These are phyloP conservation scores for Molanna angustata DNA, from an alignment of 2,888 invertebrate genomes.

Conservation along the genomic window DNA sequence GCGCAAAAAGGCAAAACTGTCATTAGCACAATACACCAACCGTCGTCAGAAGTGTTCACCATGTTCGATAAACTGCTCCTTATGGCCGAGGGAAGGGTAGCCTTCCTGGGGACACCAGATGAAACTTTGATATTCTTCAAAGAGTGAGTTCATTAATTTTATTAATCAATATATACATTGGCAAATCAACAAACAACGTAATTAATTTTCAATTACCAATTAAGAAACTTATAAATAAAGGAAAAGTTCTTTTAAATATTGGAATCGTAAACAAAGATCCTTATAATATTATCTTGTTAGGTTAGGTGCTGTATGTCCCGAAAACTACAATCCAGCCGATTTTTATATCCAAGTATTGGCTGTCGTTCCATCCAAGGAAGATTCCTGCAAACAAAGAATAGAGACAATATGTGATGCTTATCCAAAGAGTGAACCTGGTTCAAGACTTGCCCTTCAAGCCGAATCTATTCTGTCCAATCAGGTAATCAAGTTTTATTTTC, in stretches of 20 bases:
- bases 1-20: slow-evolving; percentile 85
- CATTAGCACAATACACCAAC: slow-evolving; percentile 92
- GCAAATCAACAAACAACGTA: too few species aligned
- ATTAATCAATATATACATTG: background rate
- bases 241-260: too few species aligned
- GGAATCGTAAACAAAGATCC: too few species aligned
- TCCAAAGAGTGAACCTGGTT: slow-evolving; percentile 61
- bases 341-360: slow-evolving; percentile 89
- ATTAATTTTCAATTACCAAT: too few species aligned
- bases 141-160: slow-evolving; percentile 58
- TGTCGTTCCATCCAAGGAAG: slow-evolving; percentile 79
- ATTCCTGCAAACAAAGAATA: slow-evolving; percentile 73
- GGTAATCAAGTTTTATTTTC: too few species aligned
- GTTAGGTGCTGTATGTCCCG: slow-evolving; percentile 78
- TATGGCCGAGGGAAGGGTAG: slow-evolving; percentile 89
- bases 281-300: too few species aligned
- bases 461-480: slow-evolving; percentile 37
- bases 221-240: too few species aligned
- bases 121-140: slow-evolving; percentile 79
- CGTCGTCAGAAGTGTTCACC: slow-evolving; percentile 86
- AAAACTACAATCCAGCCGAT: slow-evolving; percentile 92
- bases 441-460: slow-evolving; percentile 58
- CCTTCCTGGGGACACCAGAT: slow-evolving; percentile 78
- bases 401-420: slow-evolving; percentile 78
- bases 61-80: slow-evolving; percentile 87